Conservation (phyloP, 2,113 vertebrate species). For the Oncorhynchus gorbuscha region DNA sequence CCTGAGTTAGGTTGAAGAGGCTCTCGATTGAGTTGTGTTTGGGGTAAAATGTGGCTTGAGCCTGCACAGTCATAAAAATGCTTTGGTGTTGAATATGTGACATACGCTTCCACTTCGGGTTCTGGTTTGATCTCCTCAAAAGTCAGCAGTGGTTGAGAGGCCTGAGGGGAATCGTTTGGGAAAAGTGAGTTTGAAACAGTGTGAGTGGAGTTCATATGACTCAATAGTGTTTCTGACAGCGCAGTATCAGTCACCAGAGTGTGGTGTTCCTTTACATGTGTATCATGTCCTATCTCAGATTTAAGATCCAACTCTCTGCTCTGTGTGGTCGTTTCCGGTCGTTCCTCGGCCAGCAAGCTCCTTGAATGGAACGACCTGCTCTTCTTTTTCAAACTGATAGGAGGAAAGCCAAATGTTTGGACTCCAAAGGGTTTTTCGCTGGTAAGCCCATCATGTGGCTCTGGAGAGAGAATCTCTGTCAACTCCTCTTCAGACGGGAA, state of each 20-base stretch:
- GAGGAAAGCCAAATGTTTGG: background rate
- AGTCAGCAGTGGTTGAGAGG: background rate
- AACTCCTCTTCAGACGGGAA: conserved; percentile 13
- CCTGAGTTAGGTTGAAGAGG: background rate
- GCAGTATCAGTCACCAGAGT: background rate
- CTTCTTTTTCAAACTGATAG: background rate
- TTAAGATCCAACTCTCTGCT: background rate
- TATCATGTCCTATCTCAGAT: background rate
- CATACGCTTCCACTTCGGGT: conserved; percentile 8
- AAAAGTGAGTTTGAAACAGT: background rate
- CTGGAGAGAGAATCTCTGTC: background rate
- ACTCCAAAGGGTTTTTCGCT: conserved; percentile 7
- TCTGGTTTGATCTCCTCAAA: conserved; percentile 31
- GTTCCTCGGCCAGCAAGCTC: background rate
- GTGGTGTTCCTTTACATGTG: background rate
- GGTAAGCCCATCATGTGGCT: conserved; percentile 13
- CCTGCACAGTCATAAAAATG: conserved; percentile 7
- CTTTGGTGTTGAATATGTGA: background rate
- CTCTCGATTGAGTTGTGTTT: background rate
- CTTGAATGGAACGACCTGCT: background rate
- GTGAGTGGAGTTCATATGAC: background rate
- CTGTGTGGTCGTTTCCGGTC: too few species aligned
- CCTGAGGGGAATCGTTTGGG: background rate
- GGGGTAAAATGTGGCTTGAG: background rate
- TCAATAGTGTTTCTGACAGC: background rate